phyloP scores from a whole-genome alignment of 2,113 vertebrate species.

The Ophiodon elongatus region DNA sequence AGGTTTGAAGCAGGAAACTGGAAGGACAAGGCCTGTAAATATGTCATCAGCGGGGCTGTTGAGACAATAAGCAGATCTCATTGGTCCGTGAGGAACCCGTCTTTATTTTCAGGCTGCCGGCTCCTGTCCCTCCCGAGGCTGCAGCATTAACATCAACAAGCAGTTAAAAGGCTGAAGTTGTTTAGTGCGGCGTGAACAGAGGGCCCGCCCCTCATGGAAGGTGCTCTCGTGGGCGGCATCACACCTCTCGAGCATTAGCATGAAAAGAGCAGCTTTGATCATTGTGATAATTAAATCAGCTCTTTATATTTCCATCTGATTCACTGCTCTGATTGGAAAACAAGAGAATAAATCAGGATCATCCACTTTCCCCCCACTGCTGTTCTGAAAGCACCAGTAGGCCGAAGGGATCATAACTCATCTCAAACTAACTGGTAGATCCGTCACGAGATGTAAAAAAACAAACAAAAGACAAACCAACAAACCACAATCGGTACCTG shows the following conservation, averaged over 20 bases:
- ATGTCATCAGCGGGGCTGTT: constrained; percentile 23
- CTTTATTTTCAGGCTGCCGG: constrained; percentile 7
- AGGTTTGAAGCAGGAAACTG: constrained; percentile 38
- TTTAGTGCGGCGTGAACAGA: not conserved
- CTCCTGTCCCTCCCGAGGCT: constrained; percentile 22
- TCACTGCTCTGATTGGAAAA: not conserved
- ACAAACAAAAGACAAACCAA: not conserved
- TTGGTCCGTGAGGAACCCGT: not conserved
- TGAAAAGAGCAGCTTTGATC: constrained; percentile 19
- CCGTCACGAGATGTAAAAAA: not conserved
- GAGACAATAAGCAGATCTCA: constrained; percentile 6
- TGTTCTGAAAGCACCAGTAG: not conserved
- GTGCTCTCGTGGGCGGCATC: not conserved
- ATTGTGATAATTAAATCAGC: not conserved
- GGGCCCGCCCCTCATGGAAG: not conserved
- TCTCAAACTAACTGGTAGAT: rapidly evolving
- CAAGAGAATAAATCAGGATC: constrained; percentile 1
- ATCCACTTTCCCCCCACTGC: not conserved
- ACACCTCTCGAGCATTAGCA: constrained; percentile 25
- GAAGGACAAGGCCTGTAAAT: constrained; percentile 46
- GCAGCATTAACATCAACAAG: constrained; percentile 10
- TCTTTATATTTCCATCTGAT: constrained; percentile 8
- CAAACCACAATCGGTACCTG: not conserved
- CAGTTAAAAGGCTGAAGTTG: constrained; percentile 13
- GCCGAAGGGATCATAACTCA: not conserved